Base-by-base conservation (phyloP, 2,888 invertebrate genomes). In the Cacoxenus indagator region DNA sequence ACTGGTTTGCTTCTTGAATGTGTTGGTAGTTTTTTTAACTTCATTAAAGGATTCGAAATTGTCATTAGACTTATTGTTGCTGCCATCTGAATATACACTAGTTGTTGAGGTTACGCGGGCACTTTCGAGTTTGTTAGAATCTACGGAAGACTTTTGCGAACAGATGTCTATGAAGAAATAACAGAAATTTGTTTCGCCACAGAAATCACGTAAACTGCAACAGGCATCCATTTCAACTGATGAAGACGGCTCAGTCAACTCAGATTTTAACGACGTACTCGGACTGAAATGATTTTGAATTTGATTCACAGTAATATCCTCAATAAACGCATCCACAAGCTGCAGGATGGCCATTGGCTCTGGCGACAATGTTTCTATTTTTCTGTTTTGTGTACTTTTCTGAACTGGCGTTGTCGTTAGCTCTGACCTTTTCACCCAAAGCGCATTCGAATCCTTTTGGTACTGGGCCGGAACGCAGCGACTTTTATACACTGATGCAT, bases 151-250 rank as follows among this genome's bases (percentile, higher is more conserved):
- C 19, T 67, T 67, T n/a, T 55, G 70, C 6, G 79, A 67, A 14
- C 78, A 73, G 71, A 79, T 68, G 66, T 82, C 81, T 37, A 79
- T 64, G 19, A 79, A 76, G 55, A 79, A 79, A 59, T 75, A 79
- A 57, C 82, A 79, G 62, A 74, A 78, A 9, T 78, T 71, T 3
- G 72, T 74, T 22, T 54, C 66, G 22, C 27, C 64, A 46, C 37
- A 74, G 3, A 68, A 27, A 22, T 55, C 65, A 37, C 24, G 37
- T 37, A 61, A 61, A 31, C 37, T 31, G n/a, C 22, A 22, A 14
- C 19, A 14, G 19, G 61, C 19, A 31, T 61, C 43, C 31, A 61
- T 37, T 61, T 43, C 19, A 3, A 37, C 22, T 19, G 2, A 19
- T 22, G 48, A 48, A n/a, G 48, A 19, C n/a, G n/a, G n/a, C n/a